phyloP scores from a whole-genome alignment of 1,140 invertebrate species.

The Pomphorhynchus laevis region DNA sequence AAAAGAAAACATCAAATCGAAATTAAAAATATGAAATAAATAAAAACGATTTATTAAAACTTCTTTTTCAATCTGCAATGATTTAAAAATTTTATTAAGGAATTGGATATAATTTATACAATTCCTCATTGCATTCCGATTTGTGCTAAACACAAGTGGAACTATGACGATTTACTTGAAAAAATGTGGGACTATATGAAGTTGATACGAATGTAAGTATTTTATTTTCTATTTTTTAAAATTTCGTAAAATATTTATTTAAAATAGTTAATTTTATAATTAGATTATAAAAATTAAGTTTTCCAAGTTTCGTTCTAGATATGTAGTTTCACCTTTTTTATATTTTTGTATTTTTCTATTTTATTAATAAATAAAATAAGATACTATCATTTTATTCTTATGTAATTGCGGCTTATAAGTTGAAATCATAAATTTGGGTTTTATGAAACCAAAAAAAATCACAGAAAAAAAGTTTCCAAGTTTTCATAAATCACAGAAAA shows the following conservation, averaged over 20 bases:
- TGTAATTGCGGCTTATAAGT: no score
- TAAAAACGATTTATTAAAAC: no score
- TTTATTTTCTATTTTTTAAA: conserved; percentile 1
- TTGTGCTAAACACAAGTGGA: conserved; percentile 97
- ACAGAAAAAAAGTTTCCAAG: no score
- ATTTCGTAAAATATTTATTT: neutral
- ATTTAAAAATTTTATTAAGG: conserved; percentile 29
- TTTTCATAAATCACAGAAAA: no score
- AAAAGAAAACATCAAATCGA: neutral
- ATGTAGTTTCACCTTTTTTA: conserved; percentile 1
- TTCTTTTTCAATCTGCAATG: no score
- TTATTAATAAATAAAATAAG: neutral
- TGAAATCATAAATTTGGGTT: no score
- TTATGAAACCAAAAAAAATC: no score
- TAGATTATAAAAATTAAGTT: conserved; percentile 1
- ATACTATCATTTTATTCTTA: neutral
- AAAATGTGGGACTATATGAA: conserved; percentile 95
- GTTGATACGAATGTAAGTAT: conserved; percentile 51
- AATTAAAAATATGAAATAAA: no score
- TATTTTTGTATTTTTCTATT: neutral
- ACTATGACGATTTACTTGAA: conserved; percentile 90
- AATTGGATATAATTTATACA: conserved; percentile 88
- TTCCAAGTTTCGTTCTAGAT: conserved; percentile 1
- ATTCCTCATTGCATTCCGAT: conserved; percentile 96
- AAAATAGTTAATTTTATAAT: conserved; percentile 3